A percentile compares a stretch with the other conserved stretches of the same genome.
Conservation (phyloP, 2,113 vertebrate genomes). For the Actenoides hombroni region DNA sequence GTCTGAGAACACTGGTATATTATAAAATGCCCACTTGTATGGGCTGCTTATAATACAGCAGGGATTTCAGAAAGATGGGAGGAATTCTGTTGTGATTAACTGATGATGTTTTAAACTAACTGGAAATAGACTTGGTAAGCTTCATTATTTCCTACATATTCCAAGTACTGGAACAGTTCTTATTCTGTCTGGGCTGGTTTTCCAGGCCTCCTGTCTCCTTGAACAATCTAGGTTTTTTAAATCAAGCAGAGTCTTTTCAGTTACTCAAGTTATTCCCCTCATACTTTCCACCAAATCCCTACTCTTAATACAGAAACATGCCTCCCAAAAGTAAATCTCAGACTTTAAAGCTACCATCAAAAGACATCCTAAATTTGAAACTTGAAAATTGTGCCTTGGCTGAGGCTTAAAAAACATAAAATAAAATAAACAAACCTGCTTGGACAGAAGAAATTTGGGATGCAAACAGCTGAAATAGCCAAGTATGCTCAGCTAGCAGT, state of each 20-base stretch:
- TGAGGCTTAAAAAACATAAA: not conserved
- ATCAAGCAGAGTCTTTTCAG: not conserved
- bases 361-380: not conserved
- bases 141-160: not conserved
- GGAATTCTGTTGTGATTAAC: not conserved
- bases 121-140: not conserved
- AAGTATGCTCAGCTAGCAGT: constrained; percentile 15
- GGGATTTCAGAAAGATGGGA: not conserved
- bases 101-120: not conserved
- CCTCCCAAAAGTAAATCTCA: not conserved
- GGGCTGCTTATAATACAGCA: not conserved
- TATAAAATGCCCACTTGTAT: not conserved
- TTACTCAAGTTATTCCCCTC: not conserved
- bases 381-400: not conserved
- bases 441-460: not conserved
- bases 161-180: not conserved
- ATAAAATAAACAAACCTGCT: not conserved
- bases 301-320: not conserved
- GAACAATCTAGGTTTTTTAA: not conserved
- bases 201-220: not conserved
- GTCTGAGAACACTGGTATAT: not conserved
- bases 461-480: not conserved
- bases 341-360: not conserved
- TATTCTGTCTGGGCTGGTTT: not conserved
- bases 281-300: not conserved